Conservation (phyloP, 2,888 invertebrate species). For the Stenoptilia bipunctidactyla region DNA sequence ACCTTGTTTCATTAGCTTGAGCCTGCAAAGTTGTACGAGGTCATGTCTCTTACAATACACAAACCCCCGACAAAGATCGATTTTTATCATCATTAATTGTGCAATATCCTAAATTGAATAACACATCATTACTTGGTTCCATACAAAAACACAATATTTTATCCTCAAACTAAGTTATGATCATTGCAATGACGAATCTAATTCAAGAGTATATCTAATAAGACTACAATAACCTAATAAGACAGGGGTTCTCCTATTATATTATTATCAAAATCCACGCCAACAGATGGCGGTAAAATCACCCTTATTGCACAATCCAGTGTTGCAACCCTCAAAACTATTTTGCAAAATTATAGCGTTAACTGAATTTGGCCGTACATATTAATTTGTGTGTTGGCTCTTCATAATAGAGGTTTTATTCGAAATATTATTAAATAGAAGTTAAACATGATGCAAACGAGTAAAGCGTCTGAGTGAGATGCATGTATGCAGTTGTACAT, state of each 20-base stretch:
- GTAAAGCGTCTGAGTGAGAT: neutral
- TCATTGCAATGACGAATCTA: slow-evolving; percentile 31
- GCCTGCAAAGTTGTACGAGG: too few species aligned
- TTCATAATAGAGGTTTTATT: slow-evolving; percentile 20
- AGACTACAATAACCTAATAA: slow-evolving; percentile 36
- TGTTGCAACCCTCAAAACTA: slow-evolving; percentile 26
- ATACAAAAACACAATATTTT: neutral
- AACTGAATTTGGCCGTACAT: slow-evolving; percentile 56
- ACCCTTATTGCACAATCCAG: slow-evolving; percentile 11
- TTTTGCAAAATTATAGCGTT: slow-evolving; percentile 37
- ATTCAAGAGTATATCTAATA: slow-evolving; percentile 39
- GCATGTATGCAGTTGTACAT: neutral
- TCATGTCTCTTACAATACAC: too few species aligned
- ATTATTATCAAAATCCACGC: slow-evolving; percentile 29
- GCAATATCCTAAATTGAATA: neutral
- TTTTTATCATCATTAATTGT: too few species aligned
- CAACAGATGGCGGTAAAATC: slow-evolving; percentile 23
- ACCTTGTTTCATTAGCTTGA: slow-evolving; percentile 19
- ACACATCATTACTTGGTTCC: slow-evolving; percentile 1
- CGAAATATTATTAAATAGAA: slow-evolving; percentile 3
- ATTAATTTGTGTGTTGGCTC: slow-evolving; percentile 56
- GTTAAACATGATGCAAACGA: slow-evolving; percentile 2
- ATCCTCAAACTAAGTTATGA: slow-evolving; percentile 22
- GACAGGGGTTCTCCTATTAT: slow-evolving; percentile 25
- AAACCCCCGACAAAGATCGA: slow-evolving; percentile 5